Conservation (phyloP, 2,888 invertebrate species). For the Deroplatys truncata region DNA sequence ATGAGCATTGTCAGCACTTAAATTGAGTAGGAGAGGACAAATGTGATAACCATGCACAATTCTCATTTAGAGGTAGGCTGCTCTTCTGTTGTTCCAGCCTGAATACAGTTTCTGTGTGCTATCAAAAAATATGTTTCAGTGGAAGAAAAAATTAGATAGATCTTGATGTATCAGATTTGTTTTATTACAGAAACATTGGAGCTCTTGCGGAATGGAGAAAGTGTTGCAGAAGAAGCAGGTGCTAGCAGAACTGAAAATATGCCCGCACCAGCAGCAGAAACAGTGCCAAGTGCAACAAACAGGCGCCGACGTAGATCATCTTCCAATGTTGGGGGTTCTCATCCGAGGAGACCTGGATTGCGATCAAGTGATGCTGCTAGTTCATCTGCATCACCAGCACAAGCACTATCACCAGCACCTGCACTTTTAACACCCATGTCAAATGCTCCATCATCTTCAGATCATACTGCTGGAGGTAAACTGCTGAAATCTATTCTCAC, state of each 20-base stretch:
- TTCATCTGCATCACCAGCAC: slow-evolving; percentile 23
- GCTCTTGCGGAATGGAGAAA: not conserved
- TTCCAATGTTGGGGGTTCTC: not conserved
- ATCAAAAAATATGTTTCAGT: too few species aligned
- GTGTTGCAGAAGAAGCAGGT: not conserved
- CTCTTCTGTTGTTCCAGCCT: too few species aligned
- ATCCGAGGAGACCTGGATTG: slow-evolving; percentile 2
- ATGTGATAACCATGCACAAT: too few species aligned
- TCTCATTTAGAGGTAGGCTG: too few species aligned
- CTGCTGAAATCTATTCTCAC: too few species aligned
- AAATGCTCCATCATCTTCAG: not conserved
- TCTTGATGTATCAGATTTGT: not conserved
- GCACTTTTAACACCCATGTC: not conserved
- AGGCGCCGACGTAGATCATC: not conserved
- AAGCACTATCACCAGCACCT: not conserved
- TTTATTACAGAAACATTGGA: not conserved
- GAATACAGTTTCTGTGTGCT: too few species aligned
- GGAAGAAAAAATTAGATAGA: not conserved
- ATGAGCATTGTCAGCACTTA: too few species aligned
- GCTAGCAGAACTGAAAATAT: not conserved
- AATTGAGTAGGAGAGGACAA: too few species aligned
- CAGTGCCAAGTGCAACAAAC: not conserved
- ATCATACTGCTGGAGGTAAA: not conserved
- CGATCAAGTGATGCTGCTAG: slow-evolving; percentile 14
- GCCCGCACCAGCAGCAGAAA: not conserved